Percentiles rank a stretch among this genome's conserved stretches.
Conservation (phyloP, 2,888 invertebrate species). For the Andrena flavipes region DNA sequence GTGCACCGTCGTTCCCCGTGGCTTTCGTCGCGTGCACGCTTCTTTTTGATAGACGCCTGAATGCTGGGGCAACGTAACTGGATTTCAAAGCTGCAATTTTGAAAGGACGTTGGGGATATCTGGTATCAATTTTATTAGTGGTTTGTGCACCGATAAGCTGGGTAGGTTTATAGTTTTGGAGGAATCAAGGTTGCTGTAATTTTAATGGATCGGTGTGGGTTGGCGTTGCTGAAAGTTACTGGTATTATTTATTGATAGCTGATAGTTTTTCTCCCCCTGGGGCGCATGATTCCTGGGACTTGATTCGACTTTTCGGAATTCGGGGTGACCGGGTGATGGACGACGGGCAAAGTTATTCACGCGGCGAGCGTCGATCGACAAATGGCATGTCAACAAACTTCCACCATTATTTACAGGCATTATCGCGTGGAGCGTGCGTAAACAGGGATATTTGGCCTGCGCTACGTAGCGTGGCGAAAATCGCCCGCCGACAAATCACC, state of each 20-base stretch:
- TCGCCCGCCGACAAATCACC: conserved; percentile 53
- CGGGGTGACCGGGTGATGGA: conserved; percentile 10
- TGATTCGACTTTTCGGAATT: conserved; percentile 29
- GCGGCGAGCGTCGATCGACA: conserved; percentile 52
- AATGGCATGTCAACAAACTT: conserved; percentile 65
- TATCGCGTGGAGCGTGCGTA: conserved; percentile 61
- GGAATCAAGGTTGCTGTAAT: too few species aligned
- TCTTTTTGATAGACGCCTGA: background rate
- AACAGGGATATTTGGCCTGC: conserved; percentile 59
- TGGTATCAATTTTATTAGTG: too few species aligned
- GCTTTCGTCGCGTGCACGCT: conserved; percentile 20
- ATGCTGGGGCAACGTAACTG: conserved; percentile 5
- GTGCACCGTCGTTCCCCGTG: conserved; percentile 16
- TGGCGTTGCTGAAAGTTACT: background rate
- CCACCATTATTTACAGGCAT: conserved; percentile 64
- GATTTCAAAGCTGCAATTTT: background rate
- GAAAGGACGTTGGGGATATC: background rate
- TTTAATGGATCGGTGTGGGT: background rate
- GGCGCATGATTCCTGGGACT: background rate
- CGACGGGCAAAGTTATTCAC: conserved; percentile 43
- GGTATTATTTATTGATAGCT: too few species aligned
- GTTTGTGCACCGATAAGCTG: too few species aligned
- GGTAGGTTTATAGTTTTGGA: too few species aligned
- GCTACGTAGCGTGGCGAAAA: conserved; percentile 42
- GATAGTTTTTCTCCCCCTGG: background rate